A percentile compares a stretch with the other conserved stretches of the same genome.
phyloP scores from a whole-genome alignment of 2,888 invertebrate genomes.

The Drosophila macrothrix region DNA sequence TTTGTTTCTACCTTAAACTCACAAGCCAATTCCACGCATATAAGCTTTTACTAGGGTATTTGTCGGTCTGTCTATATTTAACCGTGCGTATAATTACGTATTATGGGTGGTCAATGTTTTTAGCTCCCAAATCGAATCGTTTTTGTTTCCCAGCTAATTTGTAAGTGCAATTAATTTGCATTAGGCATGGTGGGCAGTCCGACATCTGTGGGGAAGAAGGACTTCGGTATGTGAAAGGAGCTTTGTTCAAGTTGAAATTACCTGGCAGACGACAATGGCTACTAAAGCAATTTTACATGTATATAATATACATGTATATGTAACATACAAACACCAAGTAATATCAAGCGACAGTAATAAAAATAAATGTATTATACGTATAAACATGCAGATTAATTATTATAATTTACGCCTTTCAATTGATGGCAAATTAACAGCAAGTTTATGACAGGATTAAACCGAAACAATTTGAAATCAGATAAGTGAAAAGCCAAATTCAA shows the following conservation, averaged over 20 bases:
- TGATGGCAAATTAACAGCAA: conserved; percentile 33
- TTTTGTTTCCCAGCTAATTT: conserved; percentile 67
- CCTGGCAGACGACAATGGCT: conserved; percentile 11
- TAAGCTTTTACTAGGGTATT: conserved; percentile 5
- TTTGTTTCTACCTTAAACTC: not conserved
- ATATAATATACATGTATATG: not conserved
- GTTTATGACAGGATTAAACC: conserved; percentile 32
- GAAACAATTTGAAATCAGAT: conserved; percentile 20
- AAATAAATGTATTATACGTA: conserved; percentile 5
- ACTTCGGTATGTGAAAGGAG: conserved; percentile 2
- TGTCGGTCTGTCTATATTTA: not conserved
- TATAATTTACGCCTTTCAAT: conserved; percentile 35
- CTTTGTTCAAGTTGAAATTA: conserved; percentile 24
- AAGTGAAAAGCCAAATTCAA: conserved; percentile 7
- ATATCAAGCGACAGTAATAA: conserved; percentile 15
- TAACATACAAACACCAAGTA: not conserved
- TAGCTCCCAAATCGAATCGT: conserved; percentile 48
- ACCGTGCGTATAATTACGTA: not conserved
- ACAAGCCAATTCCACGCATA: not conserved
- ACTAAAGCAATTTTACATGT: conserved; percentile 13
- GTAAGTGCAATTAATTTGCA: conserved; percentile 72
- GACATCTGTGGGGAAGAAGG: not conserved
- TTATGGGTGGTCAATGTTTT: conserved; percentile 13
- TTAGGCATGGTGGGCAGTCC: conserved; percentile 41
- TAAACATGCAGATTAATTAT: conserved; percentile 24